phyloP scores from a whole-genome alignment of 2,888 invertebrate species.

The Oeneis ivallda region DNA sequence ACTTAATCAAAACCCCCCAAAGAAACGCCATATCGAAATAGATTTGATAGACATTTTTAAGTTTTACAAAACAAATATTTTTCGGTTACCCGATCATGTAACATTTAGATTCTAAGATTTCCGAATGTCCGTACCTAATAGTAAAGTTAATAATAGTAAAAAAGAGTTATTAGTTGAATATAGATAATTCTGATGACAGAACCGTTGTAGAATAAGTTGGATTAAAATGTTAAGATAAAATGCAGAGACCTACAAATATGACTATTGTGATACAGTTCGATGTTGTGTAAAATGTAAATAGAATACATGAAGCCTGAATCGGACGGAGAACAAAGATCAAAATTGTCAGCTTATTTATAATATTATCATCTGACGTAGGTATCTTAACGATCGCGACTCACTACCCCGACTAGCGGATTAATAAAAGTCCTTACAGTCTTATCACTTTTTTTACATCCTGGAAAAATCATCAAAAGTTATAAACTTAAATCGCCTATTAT shows the following conservation, averaged over 20 bases:
- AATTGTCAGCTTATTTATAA: too few relatives aligned
- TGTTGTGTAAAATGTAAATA: conserved; percentile 30
- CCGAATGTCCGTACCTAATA: conserved; percentile 37
- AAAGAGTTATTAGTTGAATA: conserved; percentile 26
- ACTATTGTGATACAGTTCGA: conserved; percentile 30
- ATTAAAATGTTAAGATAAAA: background rate
- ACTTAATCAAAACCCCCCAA: conserved; percentile 25
- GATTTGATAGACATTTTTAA: conserved; percentile 26
- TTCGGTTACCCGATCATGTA: conserved; percentile 24
- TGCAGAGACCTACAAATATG: conserved; percentile 3
- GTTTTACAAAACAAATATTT: conserved; percentile 22
- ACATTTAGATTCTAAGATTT: conserved; percentile 32
- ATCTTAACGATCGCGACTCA: background rate
- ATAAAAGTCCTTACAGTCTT: too few relatives aligned
- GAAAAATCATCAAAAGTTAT: too few relatives aligned
- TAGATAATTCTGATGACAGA: conserved; percentile 31
- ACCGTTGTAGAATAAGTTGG: conserved; percentile 29
- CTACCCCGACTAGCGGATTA: background rate
- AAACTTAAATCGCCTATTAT: too few relatives aligned
- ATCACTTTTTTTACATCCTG: too few relatives aligned
- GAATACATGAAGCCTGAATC: conserved; percentile 12
- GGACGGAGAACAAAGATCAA: background rate
- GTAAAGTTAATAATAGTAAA: conserved; percentile 24
- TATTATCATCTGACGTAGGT: background rate
- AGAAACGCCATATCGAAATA: conserved; percentile 36